A percentile compares a stretch with the other conserved stretches of the same genome.
Evolutionary conservation across 53 echinoderm and acorn worm genomes (phyloP).

Genomic region (Hippasteria phrygiana): DNA sequence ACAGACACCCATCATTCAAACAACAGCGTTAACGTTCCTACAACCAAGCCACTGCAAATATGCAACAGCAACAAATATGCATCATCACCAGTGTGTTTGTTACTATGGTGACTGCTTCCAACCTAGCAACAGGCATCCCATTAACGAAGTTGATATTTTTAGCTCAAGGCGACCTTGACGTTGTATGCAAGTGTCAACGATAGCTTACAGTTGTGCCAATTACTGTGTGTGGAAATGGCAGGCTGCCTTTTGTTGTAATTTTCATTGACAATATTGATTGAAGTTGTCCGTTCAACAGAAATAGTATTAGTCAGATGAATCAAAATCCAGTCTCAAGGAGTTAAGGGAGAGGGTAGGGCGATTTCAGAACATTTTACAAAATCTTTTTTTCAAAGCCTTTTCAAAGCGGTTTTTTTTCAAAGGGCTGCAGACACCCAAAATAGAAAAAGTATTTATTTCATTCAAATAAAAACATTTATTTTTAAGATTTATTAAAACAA

Average conservation of each 20-base stretch:
- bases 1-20: background rate
- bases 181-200: background rate
- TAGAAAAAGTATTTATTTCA: too few relatives aligned
- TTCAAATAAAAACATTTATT: too few relatives aligned
- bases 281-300: too few relatives aligned
- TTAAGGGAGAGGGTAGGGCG: too few relatives aligned
- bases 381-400: too few relatives aligned
- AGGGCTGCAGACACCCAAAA: too few relatives aligned
- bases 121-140: slow-evolving; percentile 52
- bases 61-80: background rate
- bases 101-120: slow-evolving; percentile 21
- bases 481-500: too few relatives aligned
- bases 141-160: slow-evolving; percentile 1
- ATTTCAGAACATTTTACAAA: too few relatives aligned
- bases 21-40: background rate
- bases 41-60: slow-evolving; percentile 22
- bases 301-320: too few relatives aligned
- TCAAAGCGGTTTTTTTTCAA: too few relatives aligned
- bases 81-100: slow-evolving; percentile 24
- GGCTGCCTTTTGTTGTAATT: background rate
- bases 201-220: background rate
- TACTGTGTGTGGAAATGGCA: background rate
- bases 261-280: too few relatives aligned
- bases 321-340: too few relatives aligned
- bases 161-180: slow-evolving; percentile 16